phyloP scores from a whole-genome alignment of 2,113 vertebrate species.

The Cryptoleucopteryx plumbea region DNA sequence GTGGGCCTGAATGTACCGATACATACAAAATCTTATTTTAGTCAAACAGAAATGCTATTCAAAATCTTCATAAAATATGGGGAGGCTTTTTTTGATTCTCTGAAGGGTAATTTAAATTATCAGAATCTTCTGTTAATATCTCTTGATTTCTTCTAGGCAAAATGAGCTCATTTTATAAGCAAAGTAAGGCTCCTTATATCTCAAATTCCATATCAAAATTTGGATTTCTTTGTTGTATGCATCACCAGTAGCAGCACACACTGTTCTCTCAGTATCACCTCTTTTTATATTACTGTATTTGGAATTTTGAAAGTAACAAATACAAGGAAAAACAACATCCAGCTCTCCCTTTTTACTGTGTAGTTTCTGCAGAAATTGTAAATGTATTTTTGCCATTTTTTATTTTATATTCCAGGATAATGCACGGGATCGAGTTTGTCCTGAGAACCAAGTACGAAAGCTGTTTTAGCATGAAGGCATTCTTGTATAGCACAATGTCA shows the following conservation, averaged over 20 bases:
- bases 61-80: not conserved
- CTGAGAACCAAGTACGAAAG: not conserved
- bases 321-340: not conserved
- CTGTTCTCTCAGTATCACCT: not conserved
- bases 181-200: not conserved
- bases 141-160: not conserved
- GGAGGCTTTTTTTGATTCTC: not conserved
- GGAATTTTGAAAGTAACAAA: not conserved
- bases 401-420: not conserved
- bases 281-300: not conserved
- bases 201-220: not conserved
- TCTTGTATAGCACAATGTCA: not conserved
- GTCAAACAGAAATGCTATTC: not conserved
- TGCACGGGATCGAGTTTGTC: not conserved
- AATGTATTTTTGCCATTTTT: not conserved
- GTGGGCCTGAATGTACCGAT: not conserved
- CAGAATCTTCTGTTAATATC: not conserved
- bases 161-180: not conserved
- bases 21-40: not conserved
- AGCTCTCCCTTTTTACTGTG: not conserved
- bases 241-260: not conserved
- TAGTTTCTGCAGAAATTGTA: not conserved
- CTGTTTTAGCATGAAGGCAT: not conserved
- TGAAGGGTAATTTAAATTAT: not conserved
- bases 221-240: not conserved